Base-by-base conservation (phyloP, 2,888 invertebrate genomes). In the Scaptodrosophila latifasciaeformis region DNA sequence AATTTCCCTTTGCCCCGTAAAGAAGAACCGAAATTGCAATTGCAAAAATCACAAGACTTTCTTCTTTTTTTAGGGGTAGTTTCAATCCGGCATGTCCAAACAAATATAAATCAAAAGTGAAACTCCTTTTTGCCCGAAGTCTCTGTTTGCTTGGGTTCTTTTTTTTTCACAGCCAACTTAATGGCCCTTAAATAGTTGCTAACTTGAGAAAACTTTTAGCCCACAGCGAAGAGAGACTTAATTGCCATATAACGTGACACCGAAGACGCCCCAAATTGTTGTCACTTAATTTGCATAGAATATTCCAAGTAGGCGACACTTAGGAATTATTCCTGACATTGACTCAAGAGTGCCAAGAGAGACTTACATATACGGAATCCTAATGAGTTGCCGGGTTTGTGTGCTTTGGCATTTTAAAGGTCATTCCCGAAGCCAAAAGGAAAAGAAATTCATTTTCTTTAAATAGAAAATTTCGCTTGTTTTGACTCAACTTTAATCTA, bases 31-130 rank as follows among this genome's bases (percentile, higher is more conserved):
- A 64, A 67, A 55, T 67, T 48, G 59, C 65, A 60, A 10, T 13
- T 12, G 42, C 42, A 21, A 24, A 24, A 65, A 42, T 51, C 24
- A 24, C 19, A 44, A 46, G 56, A 49, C 9, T 37, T 54, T 53
- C 35, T 12, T 7, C 21, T 47, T 27, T 15, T 24, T 57, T 37
- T 5, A 48, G 10, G 50, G 48, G 55, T 59, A 60, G 65, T 62
- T 72, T 59, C 66, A 49, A 46, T 67, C 59, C 67, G 48, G 59
- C 59, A 56, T 77, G 76, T 76, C 76, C 67, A 76, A 76, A 79
- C 70, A 76, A 66, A 70, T 79, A 70, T 79, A 62, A 70, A 76
- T 76, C 80, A 79, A 76, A 74, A 50, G 47, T 62, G 24, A 24
- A 7, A 24, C 24, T 24, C 24, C 4, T 7, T 24, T 7, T 24